phyloP scores from a whole-genome alignment of 1,140 invertebrate species.

The Leptinotarsa lineolata region DNA sequence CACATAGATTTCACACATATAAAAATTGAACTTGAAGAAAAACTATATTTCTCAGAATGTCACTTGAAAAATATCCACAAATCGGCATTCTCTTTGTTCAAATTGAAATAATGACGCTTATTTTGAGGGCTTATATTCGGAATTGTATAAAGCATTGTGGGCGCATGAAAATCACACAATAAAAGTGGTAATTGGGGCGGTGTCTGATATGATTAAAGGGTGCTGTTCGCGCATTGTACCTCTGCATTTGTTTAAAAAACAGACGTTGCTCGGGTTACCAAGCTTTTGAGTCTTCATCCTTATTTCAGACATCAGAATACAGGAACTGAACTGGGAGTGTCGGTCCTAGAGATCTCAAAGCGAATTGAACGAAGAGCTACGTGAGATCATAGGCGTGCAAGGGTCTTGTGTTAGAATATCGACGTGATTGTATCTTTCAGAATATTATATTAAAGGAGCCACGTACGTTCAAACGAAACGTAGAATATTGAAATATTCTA shows the following conservation, averaged over 20 bases:
- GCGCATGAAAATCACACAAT: slow-evolving; percentile 20
- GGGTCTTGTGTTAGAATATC: too few species aligned
- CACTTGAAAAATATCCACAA: neutral
- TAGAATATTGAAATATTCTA: too few species aligned
- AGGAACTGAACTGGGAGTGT: neutral
- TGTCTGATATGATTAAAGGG: slow-evolving; percentile 23
- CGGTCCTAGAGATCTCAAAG: neutral
- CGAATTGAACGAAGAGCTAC: neutral
- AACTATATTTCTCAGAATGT: too few species aligned
- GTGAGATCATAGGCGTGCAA: neutral
- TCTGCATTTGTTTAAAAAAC: slow-evolving; percentile 24
- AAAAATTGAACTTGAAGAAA: too few species aligned
- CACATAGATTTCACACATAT: too few species aligned
- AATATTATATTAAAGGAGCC: too few species aligned
- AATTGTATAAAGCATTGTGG: neutral
- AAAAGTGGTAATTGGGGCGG: slow-evolving; percentile 24
- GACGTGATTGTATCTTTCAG: too few species aligned
- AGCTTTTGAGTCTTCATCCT: neutral
- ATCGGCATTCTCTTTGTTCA: too few species aligned
- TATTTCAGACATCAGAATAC: neutral
- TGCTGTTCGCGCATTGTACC: slow-evolving; percentile 21
- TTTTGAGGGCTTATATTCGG: neutral
- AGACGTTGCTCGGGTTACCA: slow-evolving; percentile 16
- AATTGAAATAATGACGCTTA: too few species aligned
- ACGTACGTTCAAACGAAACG: too few species aligned